phyloP scores from a whole-genome alignment of 2,888 invertebrate species.

The Abrostola tripartita region DNA sequence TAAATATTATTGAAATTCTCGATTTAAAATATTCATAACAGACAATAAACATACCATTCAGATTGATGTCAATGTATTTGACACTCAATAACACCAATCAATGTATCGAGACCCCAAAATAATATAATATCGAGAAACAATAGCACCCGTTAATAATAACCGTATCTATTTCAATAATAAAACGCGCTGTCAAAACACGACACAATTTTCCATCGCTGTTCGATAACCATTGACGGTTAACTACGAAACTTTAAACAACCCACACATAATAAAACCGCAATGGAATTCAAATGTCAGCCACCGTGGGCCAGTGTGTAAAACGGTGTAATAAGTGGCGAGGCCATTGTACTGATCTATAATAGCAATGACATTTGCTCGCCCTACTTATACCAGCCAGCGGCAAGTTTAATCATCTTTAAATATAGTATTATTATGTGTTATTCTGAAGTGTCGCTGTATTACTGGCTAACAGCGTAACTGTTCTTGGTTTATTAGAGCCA shows the following conservation, averaged over 20 bases:
- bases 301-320: slow-evolving; percentile 12
- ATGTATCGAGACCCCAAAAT: slow-evolving; percentile 18
- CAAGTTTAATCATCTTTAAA: slow-evolving; percentile 52
- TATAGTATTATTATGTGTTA: slow-evolving; percentile 43
- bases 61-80: slow-evolving; percentile 47
- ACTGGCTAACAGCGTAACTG: slow-evolving; percentile 15
- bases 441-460: slow-evolving; percentile 23
- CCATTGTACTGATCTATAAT: slow-evolving; percentile 55
- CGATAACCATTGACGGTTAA: not conserved
- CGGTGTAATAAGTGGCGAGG: slow-evolving; percentile 34
- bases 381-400: slow-evolving; percentile 48
- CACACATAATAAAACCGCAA: not conserved
- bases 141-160: slow-evolving; percentile 28
- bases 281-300: slow-evolving; percentile 8
- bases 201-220: slow-evolving; percentile 3
- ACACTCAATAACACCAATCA: slow-evolving; percentile 10
- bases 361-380: slow-evolving; percentile 59
- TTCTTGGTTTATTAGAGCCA: slow-evolving; percentile 3
- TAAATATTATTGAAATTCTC: too few relatives aligned
- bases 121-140: slow-evolving; percentile 42
- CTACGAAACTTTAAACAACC: not conserved
- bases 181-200: slow-evolving; percentile 4
- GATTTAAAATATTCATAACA: not conserved
- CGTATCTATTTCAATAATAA: slow-evolving; percentile 23
- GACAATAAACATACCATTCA: not conserved